phyloP scores from a whole-genome alignment of 2,797 vertebrate genomes.

The Acomys russatus region DNA sequence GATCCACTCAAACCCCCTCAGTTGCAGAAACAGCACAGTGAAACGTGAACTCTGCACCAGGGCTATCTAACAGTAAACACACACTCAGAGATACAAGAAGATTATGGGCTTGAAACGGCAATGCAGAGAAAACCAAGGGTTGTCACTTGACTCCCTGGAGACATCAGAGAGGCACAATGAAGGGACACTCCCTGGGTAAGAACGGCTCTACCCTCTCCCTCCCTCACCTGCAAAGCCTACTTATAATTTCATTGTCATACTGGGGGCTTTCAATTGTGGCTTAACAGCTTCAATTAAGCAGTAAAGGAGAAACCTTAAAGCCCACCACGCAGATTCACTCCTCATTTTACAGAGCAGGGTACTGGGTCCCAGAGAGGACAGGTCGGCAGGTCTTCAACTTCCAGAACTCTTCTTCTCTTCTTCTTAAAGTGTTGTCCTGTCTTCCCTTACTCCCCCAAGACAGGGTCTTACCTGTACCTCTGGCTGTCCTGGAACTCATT shows the following conservation, averaged over 20 bases:
- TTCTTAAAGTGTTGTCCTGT: neutral
- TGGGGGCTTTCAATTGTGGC: neutral
- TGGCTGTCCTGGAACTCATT: neutral
- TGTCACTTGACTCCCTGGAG: constrained; percentile 66
- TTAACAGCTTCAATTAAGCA: neutral
- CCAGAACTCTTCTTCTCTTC: neutral
- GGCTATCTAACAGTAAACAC: constrained; percentile 51
- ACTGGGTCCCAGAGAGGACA: neutral
- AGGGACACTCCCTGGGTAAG: neutral
- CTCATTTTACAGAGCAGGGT: constrained; percentile 20
- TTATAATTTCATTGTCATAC: neutral
- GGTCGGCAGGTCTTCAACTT: neutral
- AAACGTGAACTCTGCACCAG: neutral
- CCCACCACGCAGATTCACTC: neutral
- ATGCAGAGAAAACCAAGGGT: constrained; percentile 48
- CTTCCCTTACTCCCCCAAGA: neutral
- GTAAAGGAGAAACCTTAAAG: neutral
- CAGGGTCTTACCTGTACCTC: neutral
- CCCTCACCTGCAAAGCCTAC: neutral
- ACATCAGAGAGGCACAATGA: constrained; percentile 50
- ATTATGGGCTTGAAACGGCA: constrained; percentile 71
- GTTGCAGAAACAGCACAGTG: neutral
- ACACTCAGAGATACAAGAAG: constrained; percentile 4
- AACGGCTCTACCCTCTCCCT: neutral
- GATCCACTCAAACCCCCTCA: neutral